Evolutionary conservation across 2,113 vertebrate genomes (phyloP).

Genomic region (human): DNA sequence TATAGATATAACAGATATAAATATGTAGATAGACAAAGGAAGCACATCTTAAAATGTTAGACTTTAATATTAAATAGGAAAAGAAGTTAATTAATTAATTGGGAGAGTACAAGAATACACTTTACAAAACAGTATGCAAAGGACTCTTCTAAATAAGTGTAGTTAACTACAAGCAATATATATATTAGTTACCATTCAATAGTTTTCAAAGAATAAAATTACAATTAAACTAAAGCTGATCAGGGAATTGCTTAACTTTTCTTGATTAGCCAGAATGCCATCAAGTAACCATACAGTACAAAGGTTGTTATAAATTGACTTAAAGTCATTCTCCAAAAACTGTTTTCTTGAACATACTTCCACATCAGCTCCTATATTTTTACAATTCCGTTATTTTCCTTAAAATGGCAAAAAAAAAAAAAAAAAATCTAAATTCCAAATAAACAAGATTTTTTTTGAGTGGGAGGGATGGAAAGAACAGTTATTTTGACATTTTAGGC

Average conservation of each 20-base stretch:
- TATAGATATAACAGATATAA: not conserved
- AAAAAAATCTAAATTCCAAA: not conserved
- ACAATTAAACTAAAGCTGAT: not conserved
- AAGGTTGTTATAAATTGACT: not conserved
- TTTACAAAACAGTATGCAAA: not conserved
- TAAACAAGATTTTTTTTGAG: not conserved
- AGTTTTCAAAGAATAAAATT: not conserved
- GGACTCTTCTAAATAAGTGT: not conserved
- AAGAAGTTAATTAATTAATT: not conserved
- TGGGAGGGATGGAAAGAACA: not conserved
- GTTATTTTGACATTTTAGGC: not conserved
- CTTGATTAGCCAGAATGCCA: not conserved
- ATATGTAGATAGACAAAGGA: not conserved
- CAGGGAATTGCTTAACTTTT: not conserved
- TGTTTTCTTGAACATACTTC: not conserved
- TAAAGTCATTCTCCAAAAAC: not conserved
- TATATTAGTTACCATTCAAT: not conserved
- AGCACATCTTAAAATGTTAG: not conserved
- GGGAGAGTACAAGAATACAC: not conserved
- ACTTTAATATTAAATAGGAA: not conserved
- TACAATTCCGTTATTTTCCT: not conserved
- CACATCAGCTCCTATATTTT: not conserved
- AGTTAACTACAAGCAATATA: not conserved
- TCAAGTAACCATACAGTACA: not conserved
- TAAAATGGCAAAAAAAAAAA: not conserved